Evolutionary conservation across 2,888 invertebrate species (phyloP).

Genomic region (Cyrtodaria siliqua): DNA sequence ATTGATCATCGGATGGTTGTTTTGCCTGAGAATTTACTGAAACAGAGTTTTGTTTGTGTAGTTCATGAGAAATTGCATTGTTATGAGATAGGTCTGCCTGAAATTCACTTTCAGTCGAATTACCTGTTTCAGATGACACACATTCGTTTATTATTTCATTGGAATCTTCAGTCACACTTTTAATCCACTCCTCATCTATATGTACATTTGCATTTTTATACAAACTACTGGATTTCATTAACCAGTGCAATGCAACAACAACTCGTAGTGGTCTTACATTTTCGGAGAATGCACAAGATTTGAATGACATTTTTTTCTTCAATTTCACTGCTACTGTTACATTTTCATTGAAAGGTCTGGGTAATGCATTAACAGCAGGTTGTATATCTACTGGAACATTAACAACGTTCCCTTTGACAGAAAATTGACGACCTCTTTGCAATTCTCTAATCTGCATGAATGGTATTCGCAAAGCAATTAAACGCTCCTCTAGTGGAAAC

Average conservation of each 20-base stretch:
- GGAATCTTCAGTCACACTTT: background rate
- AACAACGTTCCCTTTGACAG: too few species aligned
- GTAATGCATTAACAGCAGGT: slow-evolving; percentile 27
- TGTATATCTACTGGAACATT: slow-evolving; percentile 65
- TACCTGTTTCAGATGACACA: too few species aligned
- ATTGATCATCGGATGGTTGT: slow-evolving; percentile 37
- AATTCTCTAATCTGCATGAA: too few species aligned
- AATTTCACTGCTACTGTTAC: slow-evolving; percentile 54
- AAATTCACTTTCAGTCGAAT: background rate
- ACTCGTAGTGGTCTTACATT: slow-evolving; percentile 47
- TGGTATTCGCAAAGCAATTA: slow-evolving; percentile 52
- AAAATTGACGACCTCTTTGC: slow-evolving; percentile 47
- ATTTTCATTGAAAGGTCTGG: slow-evolving; percentile 45
- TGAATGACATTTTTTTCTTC: slow-evolving; percentile 50
- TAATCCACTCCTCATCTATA: slow-evolving; percentile 40
- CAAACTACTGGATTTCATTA: slow-evolving; percentile 36
- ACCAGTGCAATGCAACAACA: slow-evolving; percentile 43
- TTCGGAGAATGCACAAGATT: slow-evolving; percentile 40
- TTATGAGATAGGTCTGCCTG: background rate
- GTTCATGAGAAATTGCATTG: background rate
- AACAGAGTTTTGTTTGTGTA: too few species aligned
- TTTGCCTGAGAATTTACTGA: too few species aligned
- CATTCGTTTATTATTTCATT: slow-evolving; percentile 17
- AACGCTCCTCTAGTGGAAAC: slow-evolving; percentile 52
- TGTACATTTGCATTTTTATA: slow-evolving; percentile 38